These are phyloP conservation scores for Sus cebifrons DNA, from an alignment of 2,797 vertebrate species.

Conservation along the genomic window DNA sequence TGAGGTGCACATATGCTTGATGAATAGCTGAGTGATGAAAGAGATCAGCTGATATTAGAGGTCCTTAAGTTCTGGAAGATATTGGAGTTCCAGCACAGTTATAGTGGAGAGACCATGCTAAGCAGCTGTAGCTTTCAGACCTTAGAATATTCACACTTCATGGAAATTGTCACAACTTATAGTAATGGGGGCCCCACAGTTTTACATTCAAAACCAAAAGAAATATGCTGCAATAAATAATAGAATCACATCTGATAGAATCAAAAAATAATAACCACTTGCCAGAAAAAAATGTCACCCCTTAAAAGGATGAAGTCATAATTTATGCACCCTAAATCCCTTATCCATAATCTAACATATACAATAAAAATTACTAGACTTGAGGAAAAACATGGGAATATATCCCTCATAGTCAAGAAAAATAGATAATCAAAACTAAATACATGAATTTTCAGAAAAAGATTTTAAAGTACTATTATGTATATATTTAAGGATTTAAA, in stretches of 20 bases:
- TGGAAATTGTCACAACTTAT: not conserved
- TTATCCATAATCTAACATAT: not conserved
- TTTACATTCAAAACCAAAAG: not conserved
- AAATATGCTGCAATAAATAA: not conserved
- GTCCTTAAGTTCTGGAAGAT: not conserved
- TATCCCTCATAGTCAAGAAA: not conserved
- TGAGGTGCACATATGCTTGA: not conserved
- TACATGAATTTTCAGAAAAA: not conserved
- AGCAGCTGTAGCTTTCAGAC: not conserved
- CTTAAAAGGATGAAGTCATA: not conserved
- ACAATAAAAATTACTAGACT: not conserved
- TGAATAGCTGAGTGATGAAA: not conserved
- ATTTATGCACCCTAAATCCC: not conserved
- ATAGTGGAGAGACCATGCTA: not conserved
- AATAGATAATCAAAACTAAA: not conserved
- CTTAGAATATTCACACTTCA: not conserved
- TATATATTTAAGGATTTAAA: not conserved
- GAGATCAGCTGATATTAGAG: not conserved
- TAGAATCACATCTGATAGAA: not conserved
- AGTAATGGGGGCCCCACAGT: not conserved
- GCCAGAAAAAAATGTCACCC: not conserved
- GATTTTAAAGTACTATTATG: not conserved
- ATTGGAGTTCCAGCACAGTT: not conserved
- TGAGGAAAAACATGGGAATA: not conserved
- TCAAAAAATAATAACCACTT: not conserved